Base-by-base conservation (phyloP, 1,140 invertebrate genomes). In the Sipha flava region DNA sequence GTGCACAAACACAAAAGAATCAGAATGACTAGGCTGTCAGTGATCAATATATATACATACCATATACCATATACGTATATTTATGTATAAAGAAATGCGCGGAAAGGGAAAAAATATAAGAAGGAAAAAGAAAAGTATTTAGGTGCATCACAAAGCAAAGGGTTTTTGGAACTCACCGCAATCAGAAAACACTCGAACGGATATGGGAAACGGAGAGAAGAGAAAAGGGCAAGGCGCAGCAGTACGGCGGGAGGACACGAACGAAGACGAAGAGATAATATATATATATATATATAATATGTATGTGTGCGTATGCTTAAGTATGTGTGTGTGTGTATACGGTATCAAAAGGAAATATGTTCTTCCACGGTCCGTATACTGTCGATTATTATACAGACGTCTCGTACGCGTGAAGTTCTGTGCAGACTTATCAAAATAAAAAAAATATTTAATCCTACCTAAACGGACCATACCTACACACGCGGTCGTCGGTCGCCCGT, bases 1-100 rank as follows among this genome's bases (percentile, higher is more conserved):
- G 7, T 72, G 43, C 68, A 72, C 68, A 72, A 72, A 72, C 68
- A 72, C 68, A 72, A 72, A 47, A 72, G 43, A 31, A 1, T 23
- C 66, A 14, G 37, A 37, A 54, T 54, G 47, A 75, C 47, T 75
- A 5, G 47, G 49, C 29, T 37, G 1, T 18, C 47, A 12, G 4
- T 54, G 31, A 54, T 54, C 49, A n/a, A 52, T 75, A 54, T 37
- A 54, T 34, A 54, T 73, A 47, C 34, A n/a, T 31, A 34, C 10
- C 10, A 40, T 62, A 21, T 14, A n/a, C 10, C 14, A 29, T 37
- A 43, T 23, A 43, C 16, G 29, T 31, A 47, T 29, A 68, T 43
- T 45, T 68, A 26, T 26, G 21, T 9, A 43, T 26, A 23, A 43
- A 68, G 43, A 70, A 70, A 70, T 29, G 14, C n/a, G 40, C n/a